These are phyloP conservation scores for Hyperoplus lanceolatus DNA, from an alignment of 2,797 vertebrate species.

Conservation along the genomic window DNA sequence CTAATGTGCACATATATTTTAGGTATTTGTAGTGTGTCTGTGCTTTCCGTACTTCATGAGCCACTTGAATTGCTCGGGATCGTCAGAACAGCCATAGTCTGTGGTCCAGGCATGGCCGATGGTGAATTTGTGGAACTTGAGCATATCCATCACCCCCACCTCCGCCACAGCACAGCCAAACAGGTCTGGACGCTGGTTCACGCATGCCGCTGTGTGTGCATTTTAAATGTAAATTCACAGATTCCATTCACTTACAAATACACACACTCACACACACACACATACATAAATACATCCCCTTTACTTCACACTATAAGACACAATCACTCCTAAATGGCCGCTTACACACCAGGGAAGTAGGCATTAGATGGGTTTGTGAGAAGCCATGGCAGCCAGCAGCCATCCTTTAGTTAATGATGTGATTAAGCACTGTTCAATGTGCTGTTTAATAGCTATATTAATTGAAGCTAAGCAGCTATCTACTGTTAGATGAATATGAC, in stretches of 20 bases:
- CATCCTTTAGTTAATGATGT: constrained; percentile 52
- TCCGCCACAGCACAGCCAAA: constrained; percentile 85
- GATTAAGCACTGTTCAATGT: constrained; percentile 64
- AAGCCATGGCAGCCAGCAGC: constrained; percentile 55
- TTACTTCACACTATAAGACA: constrained; percentile 26
- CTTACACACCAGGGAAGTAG: constrained; percentile 40
- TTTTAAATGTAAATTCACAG: neutral
- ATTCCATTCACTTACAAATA: neutral
- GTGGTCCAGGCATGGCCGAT: constrained; percentile 89
- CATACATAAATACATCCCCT: neutral
- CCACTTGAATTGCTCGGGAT: constrained; percentile 83
- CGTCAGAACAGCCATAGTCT: constrained; percentile 85
- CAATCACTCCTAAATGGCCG: constrained; percentile 37
- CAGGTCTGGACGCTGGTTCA: constrained; percentile 86
- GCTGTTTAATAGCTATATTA: constrained; percentile 65
- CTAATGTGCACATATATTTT: accelerated
- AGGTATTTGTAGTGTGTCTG: neutral
- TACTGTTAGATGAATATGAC: constrained; percentile 59
- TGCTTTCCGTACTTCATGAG: constrained; percentile 80
- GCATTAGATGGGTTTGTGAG: constrained; percentile 42
- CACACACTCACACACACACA: neutral
- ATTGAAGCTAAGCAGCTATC: constrained; percentile 57
- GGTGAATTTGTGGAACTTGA: constrained; percentile 88
- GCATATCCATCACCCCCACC: constrained; percentile 88
- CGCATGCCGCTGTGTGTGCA: constrained; percentile 75